A percentile compares a stretch with the other conserved stretches of the same genome.
Conservation (phyloP, 2,113 vertebrate genomes). For the Callopanchax toddi region DNA sequence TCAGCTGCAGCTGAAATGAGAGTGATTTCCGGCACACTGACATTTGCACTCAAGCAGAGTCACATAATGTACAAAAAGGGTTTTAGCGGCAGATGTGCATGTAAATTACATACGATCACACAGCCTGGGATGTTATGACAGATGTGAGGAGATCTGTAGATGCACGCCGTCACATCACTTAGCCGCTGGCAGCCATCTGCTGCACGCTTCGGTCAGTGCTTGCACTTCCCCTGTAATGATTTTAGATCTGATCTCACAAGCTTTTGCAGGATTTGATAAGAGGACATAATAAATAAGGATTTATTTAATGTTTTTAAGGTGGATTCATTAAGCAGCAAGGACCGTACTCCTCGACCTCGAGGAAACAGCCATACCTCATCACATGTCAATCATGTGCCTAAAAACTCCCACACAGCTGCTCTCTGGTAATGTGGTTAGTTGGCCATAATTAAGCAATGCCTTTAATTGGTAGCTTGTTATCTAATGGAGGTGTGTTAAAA, state of each 20-base stretch:
- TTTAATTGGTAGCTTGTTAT: constrained; percentile 57
- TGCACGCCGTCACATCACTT: constrained; percentile 11
- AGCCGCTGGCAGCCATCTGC: constrained; percentile 58
- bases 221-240: constrained; percentile 1
- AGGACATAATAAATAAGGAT: not conserved
- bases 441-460: constrained; percentile 46
- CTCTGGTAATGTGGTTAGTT: constrained; percentile 36
- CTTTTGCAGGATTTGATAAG: not conserved
- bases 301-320: too few relatives aligned
- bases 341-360: not conserved
- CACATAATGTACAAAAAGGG: constrained; percentile 7
- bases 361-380: not conserved
- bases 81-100: constrained; percentile 44
- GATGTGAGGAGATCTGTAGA: constrained; percentile 41
- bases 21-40: constrained; percentile 2
- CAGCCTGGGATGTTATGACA: constrained; percentile 25
- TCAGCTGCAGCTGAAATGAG: constrained; percentile 12
- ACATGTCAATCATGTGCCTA: constrained; percentile 28
- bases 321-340: too few relatives aligned
- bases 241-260: not conserved
- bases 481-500: constrained; percentile 12
- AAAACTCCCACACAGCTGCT: constrained; percentile 37
- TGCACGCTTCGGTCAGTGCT: not conserved
- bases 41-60: constrained; percentile 16
- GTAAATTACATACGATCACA: constrained; percentile 37